Percentiles rank a stretch among this genome's conserved stretches.
Evolutionary conservation across 2,113 vertebrate genomes (phyloP).

Genomic region (Onychostruthus taczanowskii): DNA sequence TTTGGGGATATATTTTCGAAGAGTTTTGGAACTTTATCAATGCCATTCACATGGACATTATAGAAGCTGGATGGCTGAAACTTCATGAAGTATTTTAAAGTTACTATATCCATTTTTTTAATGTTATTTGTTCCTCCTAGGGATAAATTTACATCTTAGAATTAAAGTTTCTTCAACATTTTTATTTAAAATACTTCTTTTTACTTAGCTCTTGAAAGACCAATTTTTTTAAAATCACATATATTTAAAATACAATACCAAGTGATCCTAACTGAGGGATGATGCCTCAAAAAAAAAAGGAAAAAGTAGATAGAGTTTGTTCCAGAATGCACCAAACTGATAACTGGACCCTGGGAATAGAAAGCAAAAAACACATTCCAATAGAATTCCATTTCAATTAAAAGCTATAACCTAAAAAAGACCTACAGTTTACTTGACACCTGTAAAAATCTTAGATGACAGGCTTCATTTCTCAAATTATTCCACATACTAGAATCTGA

Average conservation of each 20-base stretch:
- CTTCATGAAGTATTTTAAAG: not conserved
- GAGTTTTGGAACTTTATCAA: not conserved
- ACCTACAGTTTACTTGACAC: constrained; percentile 28
- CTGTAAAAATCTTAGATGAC: constrained; percentile 56
- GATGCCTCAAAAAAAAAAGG: not conserved
- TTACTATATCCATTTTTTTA: not conserved
- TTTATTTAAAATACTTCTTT: not conserved
- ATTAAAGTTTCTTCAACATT: not conserved
- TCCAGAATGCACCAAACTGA: not conserved
- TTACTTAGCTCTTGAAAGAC: not conserved
- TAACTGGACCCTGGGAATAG: not conserved
- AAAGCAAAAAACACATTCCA: not conserved
- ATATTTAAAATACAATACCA: not conserved
- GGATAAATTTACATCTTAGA: not conserved
- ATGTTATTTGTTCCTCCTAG: not conserved
- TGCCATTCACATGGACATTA: not conserved
- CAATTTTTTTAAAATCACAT: not conserved
- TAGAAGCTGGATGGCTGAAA: not conserved
- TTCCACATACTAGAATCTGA: constrained; percentile 50
- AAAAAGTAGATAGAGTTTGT: not conserved
- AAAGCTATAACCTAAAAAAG: constrained; percentile 28
- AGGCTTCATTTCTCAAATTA: constrained; percentile 35
- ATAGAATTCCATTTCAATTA: constrained; percentile 23
- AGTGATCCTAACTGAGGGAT: not conserved
- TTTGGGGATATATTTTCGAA: not conserved